These are phyloP conservation scores for Gasterosteus nipponicus DNA, from an alignment of 2,113 vertebrate species.

Conservation along the genomic window DNA sequence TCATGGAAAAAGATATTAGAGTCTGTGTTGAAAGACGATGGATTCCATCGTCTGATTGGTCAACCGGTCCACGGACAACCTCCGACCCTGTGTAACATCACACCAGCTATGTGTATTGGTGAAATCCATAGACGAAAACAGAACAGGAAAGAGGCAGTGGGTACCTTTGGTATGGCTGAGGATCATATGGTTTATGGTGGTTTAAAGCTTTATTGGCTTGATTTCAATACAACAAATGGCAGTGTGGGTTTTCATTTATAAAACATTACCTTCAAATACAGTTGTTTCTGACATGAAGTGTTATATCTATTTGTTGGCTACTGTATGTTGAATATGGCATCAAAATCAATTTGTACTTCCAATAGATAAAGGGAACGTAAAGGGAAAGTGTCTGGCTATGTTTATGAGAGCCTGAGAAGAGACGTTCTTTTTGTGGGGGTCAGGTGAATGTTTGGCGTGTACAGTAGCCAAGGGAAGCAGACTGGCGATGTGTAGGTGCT, in stretches of 20 bases:
- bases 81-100: slow-evolving; percentile 12
- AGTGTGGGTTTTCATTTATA: slow-evolving; percentile 79
- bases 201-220: slow-evolving; percentile 82
- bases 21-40: slow-evolving; percentile 15
- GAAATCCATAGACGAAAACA: slow-evolving; percentile 54
- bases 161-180: slow-evolving; percentile 64
- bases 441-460: slow-evolving; percentile 52
- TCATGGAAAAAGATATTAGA: not conserved
- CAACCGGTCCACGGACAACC: slow-evolving; percentile 22
- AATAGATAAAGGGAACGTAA: slow-evolving; percentile 58
- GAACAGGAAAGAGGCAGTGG: slow-evolving; percentile 56
- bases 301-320: slow-evolving; percentile 53
- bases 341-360: slow-evolving; percentile 69
- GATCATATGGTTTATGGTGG: slow-evolving; percentile 69
- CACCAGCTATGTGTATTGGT: slow-evolving; percentile 23
- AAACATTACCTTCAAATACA: slow-evolving; percentile 80
- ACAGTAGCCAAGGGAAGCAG: slow-evolving; percentile 47
- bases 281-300: slow-evolving; percentile 57
- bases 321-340: slow-evolving; percentile 55
- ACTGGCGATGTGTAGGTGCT: slow-evolving; percentile 40
- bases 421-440: slow-evolving; percentile 59
- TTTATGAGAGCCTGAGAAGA: slow-evolving; percentile 77
- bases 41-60: not conserved
- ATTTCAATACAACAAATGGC: slow-evolving; percentile 83
- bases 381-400: slow-evolving; percentile 60